Evolutionary conservation across 2,797 vertebrate species (phyloP).

Genomic region (Phoebastria nigripes): DNA sequence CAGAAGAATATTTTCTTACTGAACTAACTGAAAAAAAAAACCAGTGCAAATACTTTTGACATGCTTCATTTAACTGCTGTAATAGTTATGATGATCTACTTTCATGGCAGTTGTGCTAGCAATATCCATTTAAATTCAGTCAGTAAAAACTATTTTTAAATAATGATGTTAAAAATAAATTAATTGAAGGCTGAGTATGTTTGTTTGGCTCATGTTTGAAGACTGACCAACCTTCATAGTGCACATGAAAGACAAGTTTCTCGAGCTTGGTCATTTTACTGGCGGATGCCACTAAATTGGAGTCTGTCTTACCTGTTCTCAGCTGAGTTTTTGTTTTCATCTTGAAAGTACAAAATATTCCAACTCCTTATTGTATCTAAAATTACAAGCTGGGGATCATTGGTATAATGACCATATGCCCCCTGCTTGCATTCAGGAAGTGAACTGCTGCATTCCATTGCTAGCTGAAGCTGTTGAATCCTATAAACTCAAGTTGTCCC

Average conservation of each 20-base stretch:
- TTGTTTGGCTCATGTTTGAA: not conserved
- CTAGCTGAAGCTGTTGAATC: not conserved
- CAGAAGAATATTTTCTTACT: not conserved
- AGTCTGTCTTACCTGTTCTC: not conserved
- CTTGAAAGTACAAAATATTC: not conserved
- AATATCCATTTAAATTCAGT: not conserved
- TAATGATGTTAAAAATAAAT: not conserved
- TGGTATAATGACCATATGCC: not conserved
- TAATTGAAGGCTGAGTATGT: not conserved
- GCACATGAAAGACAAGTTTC: not conserved
- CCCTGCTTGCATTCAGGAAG: not conserved
- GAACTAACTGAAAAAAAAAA: not conserved
- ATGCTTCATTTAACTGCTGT: not conserved
- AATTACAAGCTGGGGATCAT: accelerated
- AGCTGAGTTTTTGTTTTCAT: not conserved
- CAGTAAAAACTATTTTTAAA: not conserved
- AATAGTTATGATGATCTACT: not conserved
- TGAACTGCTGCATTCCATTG: not conserved
- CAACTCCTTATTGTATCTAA: not conserved
- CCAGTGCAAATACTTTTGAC: not conserved
- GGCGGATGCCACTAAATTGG: not conserved
- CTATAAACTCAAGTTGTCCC: not conserved
- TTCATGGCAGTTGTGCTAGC: not conserved
- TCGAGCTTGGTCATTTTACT: not conserved
- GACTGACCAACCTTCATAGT: not conserved